Conservation (phyloP, 2,888 invertebrate species). For the Andrena trimmerana region DNA sequence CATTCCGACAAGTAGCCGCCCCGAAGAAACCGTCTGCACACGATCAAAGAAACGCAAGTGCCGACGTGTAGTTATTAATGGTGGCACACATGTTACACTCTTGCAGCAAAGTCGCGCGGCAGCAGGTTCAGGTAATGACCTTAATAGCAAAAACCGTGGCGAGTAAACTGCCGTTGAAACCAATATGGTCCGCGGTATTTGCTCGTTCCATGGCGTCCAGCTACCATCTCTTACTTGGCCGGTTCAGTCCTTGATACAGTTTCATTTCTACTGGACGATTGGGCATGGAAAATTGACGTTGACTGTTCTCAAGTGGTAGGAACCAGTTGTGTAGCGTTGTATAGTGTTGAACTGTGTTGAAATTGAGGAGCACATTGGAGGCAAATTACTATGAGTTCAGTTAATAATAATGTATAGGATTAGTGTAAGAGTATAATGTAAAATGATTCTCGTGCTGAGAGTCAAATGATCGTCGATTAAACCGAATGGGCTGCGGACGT, state of each 20-base stretch:
- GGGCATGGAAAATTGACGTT: background rate
- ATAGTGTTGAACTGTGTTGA: too few species aligned
- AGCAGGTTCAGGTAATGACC: conserved; percentile 65
- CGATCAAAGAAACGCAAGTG: conserved; percentile 54
- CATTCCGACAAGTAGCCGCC: conserved; percentile 42
- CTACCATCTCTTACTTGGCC: background rate
- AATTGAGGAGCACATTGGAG: too few species aligned
- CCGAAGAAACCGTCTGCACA: conserved; percentile 60
- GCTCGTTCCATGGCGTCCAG: background rate
- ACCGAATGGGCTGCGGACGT: background rate
- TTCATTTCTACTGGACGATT: background rate
- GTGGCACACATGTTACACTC: conserved; percentile 37
- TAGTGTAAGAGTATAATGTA: too few species aligned
- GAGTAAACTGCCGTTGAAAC: conserved; percentile 48
- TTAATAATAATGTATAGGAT: too few species aligned
- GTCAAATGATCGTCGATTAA: conserved; percentile 5
- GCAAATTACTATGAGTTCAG: too few species aligned
- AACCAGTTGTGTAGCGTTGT: too few species aligned
- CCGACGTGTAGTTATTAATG: conserved; percentile 65
- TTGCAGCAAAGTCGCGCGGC: conserved; percentile 35
- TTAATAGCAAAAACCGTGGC: conserved; percentile 67
- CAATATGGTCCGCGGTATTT: conserved; percentile 33
- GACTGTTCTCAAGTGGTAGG: background rate
- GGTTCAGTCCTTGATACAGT: background rate
- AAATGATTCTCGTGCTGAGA: too few species aligned